A percentile compares a stretch with the other conserved stretches of the same genome.
Conservation (phyloP, 2,888 invertebrate species). For the Agrotis ipsilon region DNA sequence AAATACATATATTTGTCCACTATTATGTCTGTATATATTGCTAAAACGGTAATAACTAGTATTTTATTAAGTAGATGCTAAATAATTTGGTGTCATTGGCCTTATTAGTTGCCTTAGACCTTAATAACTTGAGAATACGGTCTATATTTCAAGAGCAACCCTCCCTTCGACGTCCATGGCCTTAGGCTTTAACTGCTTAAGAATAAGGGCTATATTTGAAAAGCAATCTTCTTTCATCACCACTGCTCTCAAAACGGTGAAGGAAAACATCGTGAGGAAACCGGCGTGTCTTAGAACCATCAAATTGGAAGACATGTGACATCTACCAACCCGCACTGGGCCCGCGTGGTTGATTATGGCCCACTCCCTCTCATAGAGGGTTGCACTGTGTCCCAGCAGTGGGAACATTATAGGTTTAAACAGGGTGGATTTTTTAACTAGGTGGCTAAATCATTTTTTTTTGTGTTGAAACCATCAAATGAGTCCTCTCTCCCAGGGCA, state of each 20-base stretch:
- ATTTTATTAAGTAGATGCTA: slow-evolving; percentile 51
- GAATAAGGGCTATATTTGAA: slow-evolving; percentile 32
- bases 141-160: slow-evolving; percentile 19
- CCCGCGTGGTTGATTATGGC: not conserved
- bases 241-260: not conserved
- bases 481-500: too few species aligned
- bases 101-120: slow-evolving; percentile 49
- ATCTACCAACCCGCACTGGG: not conserved
- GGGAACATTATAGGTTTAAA: not conserved
- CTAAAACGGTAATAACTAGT: slow-evolving; percentile 36
- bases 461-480: too few species aligned
- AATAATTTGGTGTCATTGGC: slow-evolving; percentile 42
- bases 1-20: slow-evolving; percentile 43
- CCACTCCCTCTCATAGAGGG: not conserved
- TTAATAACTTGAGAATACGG: slow-evolving; percentile 11
- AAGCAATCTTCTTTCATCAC: not conserved
- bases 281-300: not conserved
- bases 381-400: not conserved
- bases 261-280: not conserved
- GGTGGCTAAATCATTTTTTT: too few species aligned
- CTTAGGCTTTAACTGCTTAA: slow-evolving; percentile 13
- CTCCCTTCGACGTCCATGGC: not conserved
- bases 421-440: too few species aligned
- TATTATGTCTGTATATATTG: slow-evolving; percentile 62
- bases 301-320: not conserved